Percentiles rank a stretch among this genome's conserved stretches.
These are phyloP conservation scores for Saccostrea glomerata DNA, from an alignment of 1,140 invertebrate genomes.

Conservation along the genomic window DNA sequence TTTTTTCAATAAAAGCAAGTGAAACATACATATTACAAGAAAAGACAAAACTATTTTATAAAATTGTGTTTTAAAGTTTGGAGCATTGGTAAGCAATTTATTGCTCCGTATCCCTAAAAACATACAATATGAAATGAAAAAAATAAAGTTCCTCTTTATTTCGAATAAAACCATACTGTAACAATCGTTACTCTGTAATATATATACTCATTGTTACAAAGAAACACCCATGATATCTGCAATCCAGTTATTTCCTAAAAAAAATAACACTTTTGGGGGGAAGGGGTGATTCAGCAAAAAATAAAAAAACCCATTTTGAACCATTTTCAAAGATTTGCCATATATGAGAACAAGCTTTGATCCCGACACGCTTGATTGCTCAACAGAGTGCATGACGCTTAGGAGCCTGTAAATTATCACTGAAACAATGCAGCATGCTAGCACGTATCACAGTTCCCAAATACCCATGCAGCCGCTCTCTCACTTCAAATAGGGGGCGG, in stretches of 20 bases:
- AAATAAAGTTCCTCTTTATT: slow-evolving; percentile 2
- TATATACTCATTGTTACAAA: slow-evolving; percentile 32
- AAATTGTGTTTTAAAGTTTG: slow-evolving; percentile 10
- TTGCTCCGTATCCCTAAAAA: slow-evolving; percentile 28
- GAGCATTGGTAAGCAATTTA: slow-evolving; percentile 24
- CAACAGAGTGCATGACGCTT: slow-evolving; percentile 35
- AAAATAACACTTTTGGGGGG: no score
- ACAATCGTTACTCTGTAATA: slow-evolving; percentile 32
- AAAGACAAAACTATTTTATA: not conserved
- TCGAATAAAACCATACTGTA: slow-evolving; percentile 34
- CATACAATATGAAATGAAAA: slow-evolving; percentile 7
- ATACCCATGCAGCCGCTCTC: slow-evolving; percentile 32
- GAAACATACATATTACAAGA: slow-evolving; percentile 1
- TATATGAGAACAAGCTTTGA: slow-evolving; percentile 9
- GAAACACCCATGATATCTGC: slow-evolving; percentile 36
- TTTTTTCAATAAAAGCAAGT: not conserved
- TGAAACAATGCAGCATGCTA: slow-evolving; percentile 46
- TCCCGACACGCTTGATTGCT: slow-evolving; percentile 4
- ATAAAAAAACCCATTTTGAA: not conserved
- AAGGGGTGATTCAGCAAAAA: no score
- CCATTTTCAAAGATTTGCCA: slow-evolving; percentile 16
- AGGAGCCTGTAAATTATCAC: slow-evolving; percentile 38
- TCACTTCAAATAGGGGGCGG: slow-evolving; percentile 3
- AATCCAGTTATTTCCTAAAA: not conserved
- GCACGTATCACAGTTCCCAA: slow-evolving; percentile 38